Percentiles rank a stretch among this genome's conserved stretches.
Conservation (phyloP, 2,888 invertebrate genomes). For the Epinotia ramella region DNA sequence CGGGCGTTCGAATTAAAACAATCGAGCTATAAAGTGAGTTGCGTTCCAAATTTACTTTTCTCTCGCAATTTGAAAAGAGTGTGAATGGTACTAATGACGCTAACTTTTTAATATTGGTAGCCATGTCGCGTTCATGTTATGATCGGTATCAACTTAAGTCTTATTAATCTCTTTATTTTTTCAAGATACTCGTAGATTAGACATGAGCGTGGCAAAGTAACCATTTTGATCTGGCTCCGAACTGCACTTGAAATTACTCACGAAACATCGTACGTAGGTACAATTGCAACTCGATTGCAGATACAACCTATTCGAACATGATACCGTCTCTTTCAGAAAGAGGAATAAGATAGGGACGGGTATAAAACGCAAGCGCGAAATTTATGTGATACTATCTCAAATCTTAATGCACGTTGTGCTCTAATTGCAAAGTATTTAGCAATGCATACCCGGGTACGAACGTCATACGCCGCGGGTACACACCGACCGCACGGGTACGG, state of each 20-base stretch:
- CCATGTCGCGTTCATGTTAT: neutral
- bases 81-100: neutral
- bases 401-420: constrained; percentile 40
- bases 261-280: neutral
- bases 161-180: constrained; percentile 1
- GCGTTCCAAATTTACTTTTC: neutral
- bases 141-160: neutral
- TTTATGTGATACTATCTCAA: constrained; percentile 10
- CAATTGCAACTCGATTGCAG: neutral
- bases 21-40: no score
- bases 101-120: neutral
- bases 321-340: constrained; percentile 11
- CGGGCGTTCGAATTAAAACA: neutral
- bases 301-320: neutral
- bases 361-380: constrained; percentile 47
- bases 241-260: neutral
- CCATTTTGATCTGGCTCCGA: neutral
- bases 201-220: neutral
- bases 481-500: constrained; percentile 19
- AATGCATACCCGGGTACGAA: constrained; percentile 40
- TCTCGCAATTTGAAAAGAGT: neutral
- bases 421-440: constrained; percentile 50
- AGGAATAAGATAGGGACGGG: constrained; percentile 2
- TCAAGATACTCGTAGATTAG: neutral
- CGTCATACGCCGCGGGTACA: constrained; percentile 6